Percentiles rank a stretch among this genome's conserved stretches.
phyloP scores from a whole-genome alignment of 2,797 vertebrate genomes.

The Peromyscus aztecus region DNA sequence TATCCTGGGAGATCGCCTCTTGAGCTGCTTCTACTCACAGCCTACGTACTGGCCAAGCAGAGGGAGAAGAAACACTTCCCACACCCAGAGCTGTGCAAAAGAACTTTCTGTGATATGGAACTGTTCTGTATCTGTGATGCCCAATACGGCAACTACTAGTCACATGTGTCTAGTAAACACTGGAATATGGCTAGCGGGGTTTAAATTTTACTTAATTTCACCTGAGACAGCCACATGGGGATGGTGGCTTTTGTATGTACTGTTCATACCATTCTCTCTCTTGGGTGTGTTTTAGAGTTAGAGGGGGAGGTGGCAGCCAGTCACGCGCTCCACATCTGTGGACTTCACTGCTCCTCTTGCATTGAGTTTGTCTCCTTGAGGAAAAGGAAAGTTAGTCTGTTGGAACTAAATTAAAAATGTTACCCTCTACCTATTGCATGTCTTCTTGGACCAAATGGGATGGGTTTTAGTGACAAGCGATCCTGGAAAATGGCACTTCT shows the following conservation, averaged over 20 bases:
- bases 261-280: not conserved
- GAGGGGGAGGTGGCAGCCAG: not conserved
- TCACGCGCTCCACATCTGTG: not conserved
- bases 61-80: constrained; percentile 78
- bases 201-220: not conserved
- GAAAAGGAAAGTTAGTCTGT: not conserved
- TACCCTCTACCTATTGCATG: not conserved
- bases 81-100: constrained; percentile 63
- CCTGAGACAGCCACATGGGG: not conserved
- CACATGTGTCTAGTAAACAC: not conserved
- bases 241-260: not conserved
- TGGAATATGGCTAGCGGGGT: not conserved
- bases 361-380: not conserved
- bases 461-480: not conserved
- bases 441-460: not conserved
- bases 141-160: not conserved
- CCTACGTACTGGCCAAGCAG: constrained; percentile 62
- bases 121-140: constrained; percentile 36
- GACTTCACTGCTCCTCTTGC: not conserved
- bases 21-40: constrained; percentile 62
- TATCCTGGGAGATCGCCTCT: constrained; percentile 61
- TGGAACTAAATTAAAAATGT: not conserved
- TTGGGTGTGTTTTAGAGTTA: not conserved
- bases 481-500: not conserved
- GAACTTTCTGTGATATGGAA: constrained; percentile 57